Evolutionary conservation across 2,888 invertebrate species (phyloP), one percentile per base, ranked within the genome.

Genomic region (Rotaria macrura): DNA sequence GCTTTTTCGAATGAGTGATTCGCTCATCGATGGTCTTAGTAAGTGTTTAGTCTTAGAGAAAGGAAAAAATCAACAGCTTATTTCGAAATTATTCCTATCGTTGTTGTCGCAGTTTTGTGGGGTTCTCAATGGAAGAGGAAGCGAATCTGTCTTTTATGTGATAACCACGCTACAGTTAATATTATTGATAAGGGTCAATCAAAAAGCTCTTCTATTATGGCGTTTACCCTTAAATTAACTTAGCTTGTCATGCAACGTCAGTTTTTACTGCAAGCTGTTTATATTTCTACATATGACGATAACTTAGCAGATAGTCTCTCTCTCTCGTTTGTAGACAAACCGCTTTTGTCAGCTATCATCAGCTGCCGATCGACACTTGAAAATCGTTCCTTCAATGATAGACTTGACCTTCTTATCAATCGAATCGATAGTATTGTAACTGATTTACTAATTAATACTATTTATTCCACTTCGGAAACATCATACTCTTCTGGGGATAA

Each of bases 171-270:
- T 2, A 86, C 86, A 1, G 87, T 86, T 12, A 17, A 40, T 12
- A 85, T 87, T 83, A 25, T 87, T n/a, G 85, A 84, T 25, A 87
- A 85, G 43, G 87, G 87, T 25, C 38, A 86, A 25, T 85, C 87
- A 9, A 86, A 86, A 84, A 25, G 55, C 25, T 25, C 23, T 10
- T 10, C 23, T 25, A 55, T 55, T 5, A 55, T 55, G 55, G 23
- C 23, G 4, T 55, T 55, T 55, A 7, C 25, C 6, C 20, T 9
- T 5, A 55, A 55, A 10, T 55, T 55, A 25, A 55, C 55, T 25
- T 55, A 14, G 23, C 20, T 55, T 55, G 55, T 23, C 23, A 25
- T 25, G 25, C 20, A 55, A 55, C 23, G 23, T 55, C 20, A 25
- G 20, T 55, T 55, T 55, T 20, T 55, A 55, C 6, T 55, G 12